Base-by-base conservation (phyloP, 1,140 invertebrate genomes). In the Coptotermes formosanus region DNA sequence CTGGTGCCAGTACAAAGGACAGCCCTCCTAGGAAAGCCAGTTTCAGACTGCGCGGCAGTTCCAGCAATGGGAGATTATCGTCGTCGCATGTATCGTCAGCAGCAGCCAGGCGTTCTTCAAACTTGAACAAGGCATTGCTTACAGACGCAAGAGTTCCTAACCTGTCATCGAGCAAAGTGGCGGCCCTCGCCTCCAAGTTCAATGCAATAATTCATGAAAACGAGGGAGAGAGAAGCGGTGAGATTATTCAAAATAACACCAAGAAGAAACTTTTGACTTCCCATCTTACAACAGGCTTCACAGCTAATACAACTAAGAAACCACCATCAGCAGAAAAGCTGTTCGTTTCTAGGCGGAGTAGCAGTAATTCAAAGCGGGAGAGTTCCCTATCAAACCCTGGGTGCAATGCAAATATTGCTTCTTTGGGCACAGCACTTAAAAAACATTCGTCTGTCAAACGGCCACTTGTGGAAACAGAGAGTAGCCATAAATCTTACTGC, bases 101-200 rank as follows among this genome's bases (percentile, higher is more conserved):
- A 19, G 19, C 12, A 64, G 16, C 43, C 21, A 64, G 83, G 32
- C 83, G 30, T 19, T 83, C 82, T 19, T 30, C 64, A 14, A 16
- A 7, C 25, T 30, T 30, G 64, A 75, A 30, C 16, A 75, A 75
- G n/a, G n/a, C 9, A n/a, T 14, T 30, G 8, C n/a, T 75, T 75
- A 30, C n/a, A 12, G 82, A 83, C 82, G 32, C 25, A 7, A 83
- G n/a, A 19, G 43, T 44, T 44, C 23, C 45, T n/a, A 48, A 38
- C 45, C 16, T 88, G 75, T 85, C 85, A 23, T 88, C 87, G 30
- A 86, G 59, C 12, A 87, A 88, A 48, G 88, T 88, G 0, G 85
- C 88, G 2, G 87, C 83, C 7, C 82, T 88, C 3, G 87, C 88
- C 21, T 87, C 87, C 52, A 88, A 88, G 83, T 88, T 88, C 86